A percentile compares a stretch with the other conserved stretches of the same genome.
Evolutionary conservation across 1,140 invertebrate species (phyloP).

Genomic region (Periplaneta americana): DNA sequence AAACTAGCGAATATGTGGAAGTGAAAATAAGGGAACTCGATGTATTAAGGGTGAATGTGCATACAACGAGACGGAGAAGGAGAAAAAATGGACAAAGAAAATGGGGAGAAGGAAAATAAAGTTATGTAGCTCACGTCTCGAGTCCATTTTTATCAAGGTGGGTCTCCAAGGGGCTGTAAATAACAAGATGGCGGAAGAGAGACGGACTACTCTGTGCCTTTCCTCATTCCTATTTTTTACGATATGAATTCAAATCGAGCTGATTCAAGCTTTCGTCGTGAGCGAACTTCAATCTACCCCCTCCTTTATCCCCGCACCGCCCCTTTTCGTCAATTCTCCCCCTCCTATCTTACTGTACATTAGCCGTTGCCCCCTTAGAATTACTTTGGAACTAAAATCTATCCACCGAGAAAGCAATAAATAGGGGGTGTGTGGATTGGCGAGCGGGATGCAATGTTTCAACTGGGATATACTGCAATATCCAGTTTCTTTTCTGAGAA

Average conservation of each 20-base stretch:
- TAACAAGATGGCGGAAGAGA: constrained; percentile 18
- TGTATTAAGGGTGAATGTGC: neutral
- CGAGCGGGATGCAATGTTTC: neutral
- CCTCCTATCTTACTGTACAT: neutral
- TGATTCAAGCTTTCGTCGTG: constrained; percentile 19
- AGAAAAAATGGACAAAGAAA: neutral
- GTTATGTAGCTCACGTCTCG: constrained; percentile 22
- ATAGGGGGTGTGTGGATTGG: neutral
- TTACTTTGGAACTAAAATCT: neutral
- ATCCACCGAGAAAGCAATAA: neutral
- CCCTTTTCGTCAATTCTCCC: neutral
- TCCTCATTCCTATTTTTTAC: constrained; percentile 15
- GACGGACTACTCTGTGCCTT: neutral
- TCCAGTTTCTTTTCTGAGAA: no score
- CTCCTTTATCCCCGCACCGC: neutral
- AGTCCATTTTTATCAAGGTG: constrained; percentile 24
- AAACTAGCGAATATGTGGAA: neutral
- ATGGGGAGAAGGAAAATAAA: neutral
- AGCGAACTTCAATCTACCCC: neutral
- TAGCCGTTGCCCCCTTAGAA: neutral
- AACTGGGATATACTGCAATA: no score
- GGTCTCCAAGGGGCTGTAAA: constrained; percentile 27
- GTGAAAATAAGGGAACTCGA: neutral
- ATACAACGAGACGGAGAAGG: neutral
- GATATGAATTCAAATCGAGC: constrained; percentile 28